Base-by-base conservation (phyloP, 2,113 vertebrate genomes). In the Scytalopus superciliaris region DNA sequence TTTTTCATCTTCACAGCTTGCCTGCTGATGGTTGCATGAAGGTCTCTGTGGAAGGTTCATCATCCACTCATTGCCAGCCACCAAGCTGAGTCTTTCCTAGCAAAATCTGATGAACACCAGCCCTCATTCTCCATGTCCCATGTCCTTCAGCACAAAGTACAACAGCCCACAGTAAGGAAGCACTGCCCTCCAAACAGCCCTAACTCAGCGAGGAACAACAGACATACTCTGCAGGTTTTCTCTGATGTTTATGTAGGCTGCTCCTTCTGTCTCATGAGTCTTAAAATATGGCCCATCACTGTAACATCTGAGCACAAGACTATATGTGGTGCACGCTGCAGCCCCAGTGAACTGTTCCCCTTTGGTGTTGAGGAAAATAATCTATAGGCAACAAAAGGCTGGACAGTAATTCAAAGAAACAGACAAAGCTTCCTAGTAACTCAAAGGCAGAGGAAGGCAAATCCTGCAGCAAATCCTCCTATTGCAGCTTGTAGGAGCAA, bases 281-380 rank as follows among this genome's bases (percentile, higher is more conserved):
- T 82, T 72, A 67, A 89, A 89, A 70, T 60, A 53, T 0, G 6
- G 37, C 19, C 52, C 52, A 89, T 10, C 33, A 19, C 37, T 45
- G 7, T 19, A 59, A 68, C 19, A 49, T 35, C 11, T 75, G 50
- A 73, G 49, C 56, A 53, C 3, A 5, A 81, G 37, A 40, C 27
- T 31, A 18, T 9, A 49, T 0, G 0, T n/a, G 15, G 60, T 44
- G 5, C n/a, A 35, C 0, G 0, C 28, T 57, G 28, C 53, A 93
- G 47, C 23, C 13, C 6, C 31, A 19, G 21, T 47, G 64, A 67
- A 50, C 3, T 4, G 31, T 25, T 37, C 25, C 33, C 9, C 7
- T 59, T 59, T 55, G 30, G 19, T 19, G 14, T 24, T 0, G 4
- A 87, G 63, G 35, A 67, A 83, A 83, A 59, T 25, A 53, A 80